A percentile compares a stretch with the other conserved stretches of the same genome.
Evolutionary conservation across 2,113 vertebrate genomes (phyloP).

Genomic region (Cebidichthys violaceus): DNA sequence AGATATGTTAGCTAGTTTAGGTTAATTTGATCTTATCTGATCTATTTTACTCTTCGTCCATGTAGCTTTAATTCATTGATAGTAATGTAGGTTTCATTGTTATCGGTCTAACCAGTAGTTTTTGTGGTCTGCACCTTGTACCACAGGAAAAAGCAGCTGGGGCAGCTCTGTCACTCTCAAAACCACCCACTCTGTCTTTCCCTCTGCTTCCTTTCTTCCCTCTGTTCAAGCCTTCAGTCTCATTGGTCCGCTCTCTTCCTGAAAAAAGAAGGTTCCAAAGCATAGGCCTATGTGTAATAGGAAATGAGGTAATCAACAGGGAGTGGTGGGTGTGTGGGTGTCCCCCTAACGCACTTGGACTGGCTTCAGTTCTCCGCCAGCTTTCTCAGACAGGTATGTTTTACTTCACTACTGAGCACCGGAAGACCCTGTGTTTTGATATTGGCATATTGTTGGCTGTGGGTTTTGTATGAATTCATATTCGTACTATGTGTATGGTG

Average conservation of each 20-base stretch:
- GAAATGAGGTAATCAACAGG: conserved; percentile 63
- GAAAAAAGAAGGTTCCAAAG: conserved; percentile 34
- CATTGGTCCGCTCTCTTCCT: conserved; percentile 68
- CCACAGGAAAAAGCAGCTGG: conserved; percentile 78
- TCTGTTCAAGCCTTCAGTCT: conserved; percentile 43
- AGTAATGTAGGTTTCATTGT: not conserved
- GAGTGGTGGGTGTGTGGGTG: conserved; percentile 34
- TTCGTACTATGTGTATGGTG: not conserved
- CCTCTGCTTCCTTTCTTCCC: conserved; percentile 51
- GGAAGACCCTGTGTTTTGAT: not conserved
- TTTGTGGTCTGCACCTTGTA: conserved; percentile 49
- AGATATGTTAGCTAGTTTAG: not conserved
- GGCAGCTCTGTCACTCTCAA: conserved; percentile 61
- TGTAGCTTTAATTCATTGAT: not conserved
- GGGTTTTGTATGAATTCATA: not conserved
- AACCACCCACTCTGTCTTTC: conserved; percentile 54
- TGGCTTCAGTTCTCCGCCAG: conserved; percentile 2
- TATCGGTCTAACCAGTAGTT: conserved; percentile 23
- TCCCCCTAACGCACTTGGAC: conserved; percentile 15
- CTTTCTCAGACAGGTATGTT: conserved; percentile 43
- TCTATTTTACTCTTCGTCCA: not conserved
- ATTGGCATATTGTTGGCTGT: not conserved
- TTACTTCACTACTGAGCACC: not conserved
- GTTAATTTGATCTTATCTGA: not conserved
- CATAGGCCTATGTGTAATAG: conserved; percentile 53